Base-by-base conservation (phyloP, 2,113 vertebrate genomes). In the Dipodomys merriami region DNA sequence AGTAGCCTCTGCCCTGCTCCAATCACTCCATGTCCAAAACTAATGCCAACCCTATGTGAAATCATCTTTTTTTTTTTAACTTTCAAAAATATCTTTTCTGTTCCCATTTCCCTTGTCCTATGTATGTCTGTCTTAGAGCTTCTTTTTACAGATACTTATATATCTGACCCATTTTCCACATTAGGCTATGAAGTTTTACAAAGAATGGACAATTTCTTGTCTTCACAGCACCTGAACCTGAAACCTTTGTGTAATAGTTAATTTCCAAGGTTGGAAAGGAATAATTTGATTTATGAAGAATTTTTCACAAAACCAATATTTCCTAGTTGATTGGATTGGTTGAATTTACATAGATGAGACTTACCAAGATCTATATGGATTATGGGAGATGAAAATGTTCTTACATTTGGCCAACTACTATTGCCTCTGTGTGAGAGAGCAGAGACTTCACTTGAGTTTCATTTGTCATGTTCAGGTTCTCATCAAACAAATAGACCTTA, bases 121-220 rank as follows among this genome's bases (percentile, higher is more conserved):
- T 62, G 44, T 33, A 5, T 57, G 22, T 76, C 49, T 81, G 27
- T 86, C 80, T 81, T 92, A 33, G 1, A 80, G 18, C 35, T 12
- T 83, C 30, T 1, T 71, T 18, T 57, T 64, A 25, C 30, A 44
- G 60, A 71, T 80, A 7, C 6, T 44, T 57, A 0, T 33, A 1
- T 83, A 19, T 22, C 15, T 86, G 2, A 69, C 76, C 25, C 49
- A 19, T 82, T 27, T 92, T 49, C 65, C 71, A 0, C 30, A 6
- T 65, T 20, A 39, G 13, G 44, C 46, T 68, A 3, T 57, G 62
- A 25, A 7, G 4, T 84, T 80, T 90, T 69, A 57, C 16, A 80
- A 92, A 80, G n/a, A 80, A 95, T 83, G 16, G 6, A 23, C 27
- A 11, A 30, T 76, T 62, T 87, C 88, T 94, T 86, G 20, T 49